A percentile compares a stretch with the other conserved stretches of the same genome.
Evolutionary conservation across 2,113 vertebrate genomes (phyloP).

Genomic region (Danionella cerebrum): DNA sequence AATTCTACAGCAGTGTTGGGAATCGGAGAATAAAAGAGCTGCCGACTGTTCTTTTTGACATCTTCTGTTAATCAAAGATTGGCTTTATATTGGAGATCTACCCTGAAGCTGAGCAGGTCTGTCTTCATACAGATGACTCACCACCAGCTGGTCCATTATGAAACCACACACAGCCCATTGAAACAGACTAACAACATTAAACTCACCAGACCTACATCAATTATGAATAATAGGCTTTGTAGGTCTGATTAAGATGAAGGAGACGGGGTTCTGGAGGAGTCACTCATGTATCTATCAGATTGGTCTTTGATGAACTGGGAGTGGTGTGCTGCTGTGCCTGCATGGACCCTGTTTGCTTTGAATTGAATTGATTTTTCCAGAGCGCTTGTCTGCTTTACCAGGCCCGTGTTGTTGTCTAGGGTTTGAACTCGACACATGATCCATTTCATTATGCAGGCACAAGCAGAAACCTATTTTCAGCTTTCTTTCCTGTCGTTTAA

Average conservation of each 20-base stretch:
- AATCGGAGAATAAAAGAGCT: neutral
- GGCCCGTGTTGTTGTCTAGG: neutral
- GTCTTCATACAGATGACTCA: conserved; percentile 27
- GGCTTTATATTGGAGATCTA: conserved; percentile 8
- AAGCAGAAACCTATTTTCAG: too few relatives aligned
- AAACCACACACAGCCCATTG: conserved; percentile 21
- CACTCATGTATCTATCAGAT: conserved; percentile 35
- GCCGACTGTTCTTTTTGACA: neutral
- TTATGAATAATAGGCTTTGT: conserved; percentile 43
- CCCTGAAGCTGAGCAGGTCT: conserved; percentile 2
- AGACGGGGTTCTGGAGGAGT: conserved; percentile 24
- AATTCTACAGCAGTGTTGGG: neutral
- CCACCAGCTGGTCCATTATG: conserved; percentile 34
- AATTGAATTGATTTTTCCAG: conserved; percentile 14
- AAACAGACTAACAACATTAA: conserved; percentile 39
- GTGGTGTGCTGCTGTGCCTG: neutral
- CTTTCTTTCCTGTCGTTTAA: too few relatives aligned
- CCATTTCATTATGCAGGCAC: too few relatives aligned
- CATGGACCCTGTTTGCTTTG: neutral
- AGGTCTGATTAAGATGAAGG: conserved; percentile 34
- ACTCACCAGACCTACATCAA: conserved; percentile 40
- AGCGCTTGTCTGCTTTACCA: neutral
- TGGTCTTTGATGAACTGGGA: conserved; percentile 19
- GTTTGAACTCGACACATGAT: neutral
- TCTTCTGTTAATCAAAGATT: neutral